Percentiles rank a stretch among this genome's conserved stretches.
Conservation (phyloP, 2,888 invertebrate genomes). For the Argynnis bischoffii region DNA sequence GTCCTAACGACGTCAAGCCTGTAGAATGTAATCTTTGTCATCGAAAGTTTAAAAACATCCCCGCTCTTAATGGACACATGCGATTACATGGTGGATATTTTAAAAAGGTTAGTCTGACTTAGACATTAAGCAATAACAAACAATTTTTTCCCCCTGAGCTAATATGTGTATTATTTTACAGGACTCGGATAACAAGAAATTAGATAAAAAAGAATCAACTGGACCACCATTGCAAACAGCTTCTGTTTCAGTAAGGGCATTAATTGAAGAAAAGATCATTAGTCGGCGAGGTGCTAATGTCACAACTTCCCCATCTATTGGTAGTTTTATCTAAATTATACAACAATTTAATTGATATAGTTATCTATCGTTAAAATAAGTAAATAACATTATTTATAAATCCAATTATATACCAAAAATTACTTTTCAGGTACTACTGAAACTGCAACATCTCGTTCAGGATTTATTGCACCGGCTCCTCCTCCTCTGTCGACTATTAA, state of each 20-base stretch:
- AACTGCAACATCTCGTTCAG: slow-evolving; percentile 56
- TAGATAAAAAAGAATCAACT: slow-evolving; percentile 91
- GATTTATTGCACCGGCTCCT: slow-evolving; percentile 72
- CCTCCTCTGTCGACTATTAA: slow-evolving; percentile 71
- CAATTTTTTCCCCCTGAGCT: slow-evolving; percentile 19
- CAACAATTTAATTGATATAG: background rate
- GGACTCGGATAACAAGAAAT: slow-evolving; percentile 93
- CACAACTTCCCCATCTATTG: slow-evolving; percentile 55
- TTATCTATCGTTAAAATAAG: background rate
- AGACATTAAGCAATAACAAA: background rate
- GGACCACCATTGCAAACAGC: slow-evolving; percentile 96
- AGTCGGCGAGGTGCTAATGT: slow-evolving; percentile 87
- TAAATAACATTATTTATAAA: background rate
- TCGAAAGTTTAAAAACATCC: slow-evolving; percentile 98
- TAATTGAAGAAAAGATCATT: slow-evolving; percentile 96
- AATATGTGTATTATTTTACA: slow-evolving; percentile 50
- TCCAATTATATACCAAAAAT: too few relatives aligned
- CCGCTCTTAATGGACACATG: slow-evolving; percentile 99
- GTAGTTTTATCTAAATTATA: background rate
- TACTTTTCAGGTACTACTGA: slow-evolving; percentile 57
- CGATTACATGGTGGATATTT: slow-evolving; percentile 98
- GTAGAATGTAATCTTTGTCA: slow-evolving; percentile 98
- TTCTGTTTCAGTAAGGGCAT: slow-evolving; percentile 93
- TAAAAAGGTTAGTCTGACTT: slow-evolving; percentile 86
- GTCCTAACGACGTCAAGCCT: slow-evolving; percentile 88